These are phyloP conservation scores for Nemotelus nigrinus DNA, from an alignment of 2,888 invertebrate genomes.

Conservation along the genomic window DNA sequence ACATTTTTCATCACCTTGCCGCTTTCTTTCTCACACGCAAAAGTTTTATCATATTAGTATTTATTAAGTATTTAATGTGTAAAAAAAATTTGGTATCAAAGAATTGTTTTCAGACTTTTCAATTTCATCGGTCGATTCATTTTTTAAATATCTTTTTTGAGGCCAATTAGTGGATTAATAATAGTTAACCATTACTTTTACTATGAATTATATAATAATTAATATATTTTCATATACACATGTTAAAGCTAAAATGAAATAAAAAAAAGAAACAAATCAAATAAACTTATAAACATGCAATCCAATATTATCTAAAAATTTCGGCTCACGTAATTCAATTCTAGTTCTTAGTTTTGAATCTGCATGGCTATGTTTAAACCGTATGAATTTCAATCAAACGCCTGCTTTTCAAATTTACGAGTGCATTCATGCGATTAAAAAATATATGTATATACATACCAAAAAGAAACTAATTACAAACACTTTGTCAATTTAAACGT, in stretches of 20 bases:
- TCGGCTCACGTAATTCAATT: neutral
- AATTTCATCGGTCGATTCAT: conserved; percentile 38
- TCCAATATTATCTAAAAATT: conserved; percentile 4
- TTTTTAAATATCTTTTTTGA: conserved; percentile 49
- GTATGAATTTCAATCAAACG: no score
- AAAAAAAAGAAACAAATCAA: no score
- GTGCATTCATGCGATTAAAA: no score
- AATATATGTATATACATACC: neutral
- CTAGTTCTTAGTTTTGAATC: neutral
- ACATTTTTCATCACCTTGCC: no score
- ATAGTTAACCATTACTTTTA: conserved; percentile 14
- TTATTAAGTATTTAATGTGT: conserved; percentile 46
- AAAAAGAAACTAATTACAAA: neutral
- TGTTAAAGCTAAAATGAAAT: no score
- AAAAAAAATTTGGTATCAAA: conserved; percentile 54
- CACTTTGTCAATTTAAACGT: no score
- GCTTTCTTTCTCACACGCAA: no score
- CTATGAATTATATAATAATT: conserved; percentile 23
- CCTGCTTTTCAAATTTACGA: no score
- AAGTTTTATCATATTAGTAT: no score
- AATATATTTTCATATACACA: conserved; percentile 19
- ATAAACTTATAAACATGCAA: neutral
- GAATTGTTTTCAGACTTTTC: conserved; percentile 52
- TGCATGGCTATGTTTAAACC: neutral
- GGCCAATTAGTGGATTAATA: conserved; percentile 52